Evolutionary conservation across 2,888 invertebrate genomes (phyloP), one percentile per base, ranked within the genome.

Genomic region (Amaurobius ferox): DNA sequence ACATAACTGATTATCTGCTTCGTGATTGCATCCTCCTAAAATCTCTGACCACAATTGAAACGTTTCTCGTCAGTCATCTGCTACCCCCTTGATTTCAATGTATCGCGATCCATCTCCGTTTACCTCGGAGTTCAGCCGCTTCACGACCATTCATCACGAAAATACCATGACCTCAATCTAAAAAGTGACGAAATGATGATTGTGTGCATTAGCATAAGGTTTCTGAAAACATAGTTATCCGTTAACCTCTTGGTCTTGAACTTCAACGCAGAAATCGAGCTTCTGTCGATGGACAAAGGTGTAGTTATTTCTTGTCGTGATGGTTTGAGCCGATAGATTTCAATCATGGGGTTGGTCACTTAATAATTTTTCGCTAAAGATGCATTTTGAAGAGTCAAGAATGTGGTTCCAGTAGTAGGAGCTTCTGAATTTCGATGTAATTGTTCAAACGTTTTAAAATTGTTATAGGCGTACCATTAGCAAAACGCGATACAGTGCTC

Each of bases 121-220:
- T 32, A 5, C 32, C 32, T n/a, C 66, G 29, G 30, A 35, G 74
- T 68, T 70, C 62, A 74, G 62, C 16, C n/a, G n/a, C 19, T 81
- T 72, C 83, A 83, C 83, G 83, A 83, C 30, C 64, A 32, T 72
- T 67, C 55, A 62, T 83, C 83, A 83, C 83, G 83, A 77, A 55
- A 71, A 64, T 30, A 35, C 83, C 83, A 72, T 77, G 83, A 83
- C 83, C 83, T 48, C 72, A 71, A 77, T 83, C 39, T 55, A 55
- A 28, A 26, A n/a, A 71, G 48, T 68, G 77, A 72, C 66, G 77
- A 77, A 77, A 72, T 64, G 72, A 61, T 77, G 48, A 77, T 66
- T 77, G 70, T n/a, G n/a, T 29, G 71, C 29, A 19, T 72, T 66
- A 23, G 16, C 7, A 32, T 81, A 29, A 39, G 9, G 72, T 9